Evolutionary conservation across 2,113 vertebrate genomes (phyloP), one percentile per base, ranked within the genome.

Genomic region (Spea multiplicata): DNA sequence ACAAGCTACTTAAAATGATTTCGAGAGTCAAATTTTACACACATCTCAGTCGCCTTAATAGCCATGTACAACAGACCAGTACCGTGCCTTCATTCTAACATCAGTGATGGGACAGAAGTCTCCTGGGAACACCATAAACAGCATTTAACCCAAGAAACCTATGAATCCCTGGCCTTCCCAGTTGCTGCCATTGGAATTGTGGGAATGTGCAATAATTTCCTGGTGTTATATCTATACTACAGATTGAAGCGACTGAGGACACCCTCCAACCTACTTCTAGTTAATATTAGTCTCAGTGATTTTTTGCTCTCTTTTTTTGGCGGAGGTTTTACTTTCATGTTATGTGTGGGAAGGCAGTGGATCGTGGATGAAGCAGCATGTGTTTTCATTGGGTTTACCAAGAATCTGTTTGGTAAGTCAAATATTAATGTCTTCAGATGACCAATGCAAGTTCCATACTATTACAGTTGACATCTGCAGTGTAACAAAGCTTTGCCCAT

Each of bases 301-400:
- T 83, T 97, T 48, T 92, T 97, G 57, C 92, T 91, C 47, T 93
- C 95, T 5, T 30, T 94, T 81, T 88, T 91, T 82, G 95, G 94
- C 3, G 86, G 92, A 5, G 91, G 92, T 86, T 93, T 97, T 71
- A 94, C 95, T 47, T 94, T 97, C 74, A 87, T 87, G 72, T 94
- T 95, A 83, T 96, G 94, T 88, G 83, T 96, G 70, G 86, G 89
- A 84, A 90, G 90, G 80, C 87, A 91, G 73, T 95, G 95, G 96
- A 88, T 89, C 3, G 95, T 95, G 94, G 93, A 92, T 84, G 76
- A 86, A 14, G 86, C 87, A 48, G 94, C 92, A 59, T 96, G 94
- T 89, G 81, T 88, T 64, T 96, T 95, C 95, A 94, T 96, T 85
- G 95, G 96, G 76, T 96, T 97, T 91, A 93, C 94, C 92, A 93